These are phyloP conservation scores for Carabus problematicus DNA, from an alignment of 2,888 invertebrate species.

Conservation along the genomic window DNA sequence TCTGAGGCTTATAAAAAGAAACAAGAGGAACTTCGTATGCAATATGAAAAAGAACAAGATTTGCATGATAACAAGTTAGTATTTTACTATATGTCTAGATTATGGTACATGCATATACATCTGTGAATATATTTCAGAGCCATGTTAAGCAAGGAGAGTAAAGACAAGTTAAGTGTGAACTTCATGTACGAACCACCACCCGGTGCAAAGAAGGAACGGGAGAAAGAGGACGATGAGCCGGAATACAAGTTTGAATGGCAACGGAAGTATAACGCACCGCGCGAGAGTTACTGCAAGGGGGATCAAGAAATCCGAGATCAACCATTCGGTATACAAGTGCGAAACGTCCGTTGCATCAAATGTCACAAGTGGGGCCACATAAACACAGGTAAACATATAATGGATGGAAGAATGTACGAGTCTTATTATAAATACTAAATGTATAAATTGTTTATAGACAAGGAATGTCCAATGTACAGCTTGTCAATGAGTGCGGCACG, in stretches of 20 bases:
- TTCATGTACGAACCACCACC: constrained; percentile 99
- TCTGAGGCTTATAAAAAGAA: constrained; percentile 96
- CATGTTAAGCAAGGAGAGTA: constrained; percentile 96
- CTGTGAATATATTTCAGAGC: constrained; percentile 67
- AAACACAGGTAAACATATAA: constrained; percentile 76
- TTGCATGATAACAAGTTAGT: constrained; percentile 91
- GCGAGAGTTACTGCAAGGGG: constrained; percentile 98
- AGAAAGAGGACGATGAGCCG: constrained; percentile 91
- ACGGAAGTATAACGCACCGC: constrained; percentile 97
- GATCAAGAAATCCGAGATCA: constrained; percentile 98
- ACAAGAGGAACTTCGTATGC: constrained; percentile 94
- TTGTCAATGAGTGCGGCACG: constrained; percentile 83
- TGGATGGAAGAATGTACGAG: background rate
- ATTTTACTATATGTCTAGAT: constrained; percentile 14
- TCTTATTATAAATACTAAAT: constrained; percentile 45
- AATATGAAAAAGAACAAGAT: constrained; percentile 99
- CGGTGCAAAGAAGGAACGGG: constrained; percentile 90
- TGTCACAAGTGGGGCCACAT: constrained; percentile 99
- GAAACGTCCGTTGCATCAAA: constrained; percentile 98
- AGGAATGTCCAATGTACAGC: constrained; percentile 94
- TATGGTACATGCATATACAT: background rate
- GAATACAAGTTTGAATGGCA: constrained; percentile 99
- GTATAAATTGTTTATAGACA: constrained; percentile 68
- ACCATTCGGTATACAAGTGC: constrained; percentile 96
- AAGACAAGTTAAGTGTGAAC: constrained; percentile 96